Conservation (phyloP, 2,113 vertebrate genomes). For the Emydocephalus ijimae region DNA sequence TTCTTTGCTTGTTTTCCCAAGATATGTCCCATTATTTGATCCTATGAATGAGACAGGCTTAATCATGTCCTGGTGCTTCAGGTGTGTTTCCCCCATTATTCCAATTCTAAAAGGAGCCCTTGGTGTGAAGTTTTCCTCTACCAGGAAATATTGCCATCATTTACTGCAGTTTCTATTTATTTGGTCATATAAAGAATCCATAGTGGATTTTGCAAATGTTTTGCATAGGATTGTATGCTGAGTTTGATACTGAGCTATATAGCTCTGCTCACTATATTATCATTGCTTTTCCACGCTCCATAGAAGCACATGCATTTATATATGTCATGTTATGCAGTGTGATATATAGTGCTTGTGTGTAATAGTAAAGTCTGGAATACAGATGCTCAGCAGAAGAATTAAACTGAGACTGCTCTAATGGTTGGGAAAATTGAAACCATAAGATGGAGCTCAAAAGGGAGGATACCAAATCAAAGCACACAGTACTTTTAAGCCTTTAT, state of each 20-base stretch:
- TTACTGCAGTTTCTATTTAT: not conserved
- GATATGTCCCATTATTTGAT: not conserved
- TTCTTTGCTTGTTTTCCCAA: not conserved
- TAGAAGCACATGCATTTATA: not conserved
- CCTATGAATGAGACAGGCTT: not conserved
- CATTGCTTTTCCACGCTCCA: not conserved
- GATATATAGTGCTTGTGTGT: not conserved
- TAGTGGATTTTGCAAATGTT: not conserved
- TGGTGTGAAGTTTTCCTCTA: not conserved
- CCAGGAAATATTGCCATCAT: not conserved
- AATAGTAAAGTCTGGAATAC: conserved; percentile 53
- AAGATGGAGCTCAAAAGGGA: conserved; percentile 50
- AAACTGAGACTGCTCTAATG: conserved; percentile 53
- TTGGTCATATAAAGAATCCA: not conserved
- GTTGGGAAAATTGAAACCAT: conserved; percentile 60
- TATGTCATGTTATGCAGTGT: not conserved
- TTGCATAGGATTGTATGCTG: not conserved
- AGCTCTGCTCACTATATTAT: not conserved
- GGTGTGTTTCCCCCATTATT: not conserved
- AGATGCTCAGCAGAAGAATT: conserved; percentile 54
- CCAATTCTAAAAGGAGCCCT: not conserved
- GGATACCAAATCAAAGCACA: conserved; percentile 57
- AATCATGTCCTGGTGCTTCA: not conserved
- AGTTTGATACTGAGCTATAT: not conserved
- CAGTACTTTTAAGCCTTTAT: conserved; percentile 54